Evolutionary conservation across 2,113 vertebrate genomes (phyloP), one percentile per base, ranked within the genome.

Genomic region (Quiscalus mexicanus): DNA sequence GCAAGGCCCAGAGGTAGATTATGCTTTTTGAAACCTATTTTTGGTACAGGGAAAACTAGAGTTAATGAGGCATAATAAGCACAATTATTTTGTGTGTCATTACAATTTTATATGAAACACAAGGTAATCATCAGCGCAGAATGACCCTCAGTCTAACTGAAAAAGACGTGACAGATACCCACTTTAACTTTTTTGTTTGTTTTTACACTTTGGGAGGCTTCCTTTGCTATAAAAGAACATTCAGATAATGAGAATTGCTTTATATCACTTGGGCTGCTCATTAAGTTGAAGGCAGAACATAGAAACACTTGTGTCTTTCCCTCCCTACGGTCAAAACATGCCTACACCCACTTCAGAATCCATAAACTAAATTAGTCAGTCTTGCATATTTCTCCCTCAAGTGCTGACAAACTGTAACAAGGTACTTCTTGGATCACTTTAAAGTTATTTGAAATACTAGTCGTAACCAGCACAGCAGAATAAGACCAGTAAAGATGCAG

Each of bases 331-430:
- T 90, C 59, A 62, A 94, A 94, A 97, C 22, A 71, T 10, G 8
- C 25, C 76, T 20, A 74, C 64, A 92, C 56, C 49, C 87, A 95
- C 60, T 96, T 91, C 91, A 93, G 96, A 91, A 92, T 95, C 60
- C 77, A 86, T 85, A 81, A 97, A 90, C 63, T 87, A 82, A 37
- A 69, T 59, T 91, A 96, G 95, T 96, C 87, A 85, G 52, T 41
- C 70, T 68, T 50, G 58, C 39, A 28, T 71, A 71, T 71, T 96
- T 94, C 95, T 64, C 24, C 91, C 59, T 52, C 62, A 39, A 60
- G 75, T 88, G 60, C 84, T 95, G 70, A 96, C 45, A 93, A 82
- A 84, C 47, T 33, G 47, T 84, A 96, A 95, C 5, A 17, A 93
- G 65, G 81, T 17, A 93, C 64, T 27, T 23, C 71, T 93, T 81